These are phyloP conservation scores for Rhabdornis inornatus DNA, from an alignment of 2,113 vertebrate genomes.

Conservation along the genomic window DNA sequence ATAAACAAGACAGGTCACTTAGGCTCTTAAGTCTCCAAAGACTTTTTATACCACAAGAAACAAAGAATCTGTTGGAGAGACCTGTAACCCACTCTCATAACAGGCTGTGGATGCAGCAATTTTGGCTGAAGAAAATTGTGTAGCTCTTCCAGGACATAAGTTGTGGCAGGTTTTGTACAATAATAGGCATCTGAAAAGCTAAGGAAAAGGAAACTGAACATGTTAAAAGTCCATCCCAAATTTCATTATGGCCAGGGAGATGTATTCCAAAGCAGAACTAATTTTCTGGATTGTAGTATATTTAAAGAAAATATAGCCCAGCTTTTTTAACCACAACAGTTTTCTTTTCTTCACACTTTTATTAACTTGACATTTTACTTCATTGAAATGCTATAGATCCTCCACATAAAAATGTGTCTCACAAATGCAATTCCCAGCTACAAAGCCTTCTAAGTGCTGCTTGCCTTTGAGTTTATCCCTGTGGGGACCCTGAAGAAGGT, in stretches of 20 bases:
- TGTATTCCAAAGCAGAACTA: neutral
- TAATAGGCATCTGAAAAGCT: neutral
- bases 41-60: neutral
- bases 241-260: neutral
- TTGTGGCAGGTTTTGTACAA: neutral
- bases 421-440: neutral
- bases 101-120: neutral
- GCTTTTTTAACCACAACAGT: neutral
- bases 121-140: neutral
- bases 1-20: neutral
- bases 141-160: neutral
- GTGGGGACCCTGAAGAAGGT: neutral
- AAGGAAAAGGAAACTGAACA: neutral
- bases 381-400: neutral
- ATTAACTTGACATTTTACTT: slow-evolving; percentile 26
- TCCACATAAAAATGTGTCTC: neutral
- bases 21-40: neutral
- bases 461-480: neutral
- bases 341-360: neutral
- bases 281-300: neutral
- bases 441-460: neutral
- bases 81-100: neutral
- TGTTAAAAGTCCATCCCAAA: neutral
- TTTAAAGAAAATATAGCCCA: neutral
- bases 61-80: neutral